Evolutionary conservation across 2,888 invertebrate genomes (phyloP).

Genomic region (Agrochola litura): DNA sequence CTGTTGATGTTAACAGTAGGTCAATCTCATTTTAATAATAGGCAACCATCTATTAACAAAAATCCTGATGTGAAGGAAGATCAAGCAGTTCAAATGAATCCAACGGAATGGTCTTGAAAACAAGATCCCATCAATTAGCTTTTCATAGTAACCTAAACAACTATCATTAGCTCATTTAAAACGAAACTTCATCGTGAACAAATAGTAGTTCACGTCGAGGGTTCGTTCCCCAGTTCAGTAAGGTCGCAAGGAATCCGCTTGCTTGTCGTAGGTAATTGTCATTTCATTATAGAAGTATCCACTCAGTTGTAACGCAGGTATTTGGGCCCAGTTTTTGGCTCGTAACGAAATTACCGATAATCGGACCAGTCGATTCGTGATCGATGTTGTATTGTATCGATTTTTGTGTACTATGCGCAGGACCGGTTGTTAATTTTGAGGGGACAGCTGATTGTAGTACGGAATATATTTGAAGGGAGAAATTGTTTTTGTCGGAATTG

Average conservation of each 20-base stretch:
- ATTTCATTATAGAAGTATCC: slow-evolving; percentile 89
- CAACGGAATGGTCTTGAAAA: background rate
- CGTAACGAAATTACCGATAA: slow-evolving; percentile 86
- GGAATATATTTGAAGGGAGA: slow-evolving; percentile 22
- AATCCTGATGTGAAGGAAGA: background rate
- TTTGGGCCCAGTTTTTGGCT: slow-evolving; percentile 83
- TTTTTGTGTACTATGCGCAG: slow-evolving; percentile 63
- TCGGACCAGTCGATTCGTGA: slow-evolving; percentile 84
- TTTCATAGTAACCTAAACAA: background rate
- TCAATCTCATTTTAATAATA: background rate
- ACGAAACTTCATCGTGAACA: slow-evolving; percentile 67
- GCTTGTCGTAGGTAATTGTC: slow-evolving; percentile 86
- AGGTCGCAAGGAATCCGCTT: slow-evolving; percentile 76
- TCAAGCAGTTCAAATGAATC: background rate
- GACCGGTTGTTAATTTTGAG: slow-evolving; percentile 53
- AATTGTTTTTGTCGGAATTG: slow-evolving; percentile 26
- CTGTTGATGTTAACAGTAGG: background rate
- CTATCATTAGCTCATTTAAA: background rate
- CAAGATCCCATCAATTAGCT: background rate
- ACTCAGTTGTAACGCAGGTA: slow-evolving; percentile 74
- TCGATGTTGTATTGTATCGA: slow-evolving; percentile 74
- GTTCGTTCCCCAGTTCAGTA: slow-evolving; percentile 60
- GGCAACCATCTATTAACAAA: background rate
- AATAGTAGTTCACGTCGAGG: slow-evolving; percentile 59
- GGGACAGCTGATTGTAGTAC: slow-evolving; percentile 59